A percentile compares a stretch with the other conserved stretches of the same genome.
Conservation (phyloP, 2,888 invertebrate genomes). For the Lampropteryx suffumata region DNA sequence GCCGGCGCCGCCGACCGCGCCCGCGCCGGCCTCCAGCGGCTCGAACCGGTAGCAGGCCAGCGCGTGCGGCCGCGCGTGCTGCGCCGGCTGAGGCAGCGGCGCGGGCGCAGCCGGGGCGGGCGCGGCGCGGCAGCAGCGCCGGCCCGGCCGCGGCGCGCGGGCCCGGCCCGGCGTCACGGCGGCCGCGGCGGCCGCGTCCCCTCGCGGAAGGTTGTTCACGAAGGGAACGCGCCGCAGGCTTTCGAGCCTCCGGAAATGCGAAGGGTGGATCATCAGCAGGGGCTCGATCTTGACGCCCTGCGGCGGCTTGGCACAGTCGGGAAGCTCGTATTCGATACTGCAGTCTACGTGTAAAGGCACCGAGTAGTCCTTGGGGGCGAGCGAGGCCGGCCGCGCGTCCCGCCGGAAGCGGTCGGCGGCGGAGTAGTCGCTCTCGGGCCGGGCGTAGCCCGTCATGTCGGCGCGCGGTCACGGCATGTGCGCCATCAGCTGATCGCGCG, state of each 20-base stretch:
- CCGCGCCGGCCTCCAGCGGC: slow-evolving; percentile 47
- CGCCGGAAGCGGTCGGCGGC: slow-evolving; percentile 73
- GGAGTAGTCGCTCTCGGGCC: slow-evolving; percentile 77
- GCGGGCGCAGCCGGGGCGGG: slow-evolving; percentile 44
- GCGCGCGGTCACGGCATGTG: slow-evolving; percentile 78
- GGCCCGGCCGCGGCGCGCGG: slow-evolving; percentile 42
- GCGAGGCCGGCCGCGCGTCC: slow-evolving; percentile 74
- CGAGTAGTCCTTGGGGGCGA: slow-evolving; percentile 90
- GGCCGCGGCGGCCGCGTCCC: slow-evolving; percentile 48
- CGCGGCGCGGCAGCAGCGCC: slow-evolving; percentile 53
- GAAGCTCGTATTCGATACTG: slow-evolving; percentile 95
- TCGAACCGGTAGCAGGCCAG: slow-evolving; percentile 57
- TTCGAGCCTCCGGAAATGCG: slow-evolving; percentile 94
- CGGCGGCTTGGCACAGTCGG: slow-evolving; percentile 94
- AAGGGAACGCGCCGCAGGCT: slow-evolving; percentile 91
- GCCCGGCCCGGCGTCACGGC: slow-evolving; percentile 49
- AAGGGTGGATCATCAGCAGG: slow-evolving; percentile 94
- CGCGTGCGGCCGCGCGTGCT: slow-evolving; percentile 44
- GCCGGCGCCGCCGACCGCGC: slow-evolving; percentile 42
- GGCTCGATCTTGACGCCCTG: slow-evolving; percentile 92
- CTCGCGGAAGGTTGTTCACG: slow-evolving; percentile 89
- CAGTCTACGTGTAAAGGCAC: slow-evolving; percentile 95
- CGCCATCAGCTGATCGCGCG: slow-evolving; percentile 74
- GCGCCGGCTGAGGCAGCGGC: too few relatives aligned
- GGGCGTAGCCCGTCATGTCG: slow-evolving; percentile 80